Conservation (phyloP, 2,797 vertebrate genomes). For the Rhinella marina region DNA sequence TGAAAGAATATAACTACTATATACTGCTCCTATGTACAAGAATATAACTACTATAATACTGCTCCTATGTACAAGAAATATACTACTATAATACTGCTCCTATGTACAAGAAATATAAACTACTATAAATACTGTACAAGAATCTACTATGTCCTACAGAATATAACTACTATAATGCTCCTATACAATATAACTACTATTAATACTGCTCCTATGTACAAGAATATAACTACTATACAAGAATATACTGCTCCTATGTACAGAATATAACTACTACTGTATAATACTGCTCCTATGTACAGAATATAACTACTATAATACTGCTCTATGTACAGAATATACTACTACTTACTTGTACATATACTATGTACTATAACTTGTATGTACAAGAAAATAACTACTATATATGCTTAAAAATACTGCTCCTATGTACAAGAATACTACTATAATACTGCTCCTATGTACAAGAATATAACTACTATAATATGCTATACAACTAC, state of each 20-base stretch:
- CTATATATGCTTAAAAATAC: no score
- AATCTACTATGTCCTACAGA: no score
- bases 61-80: neutral
- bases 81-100: neutral
- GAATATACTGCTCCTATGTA: neutral
- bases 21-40: neutral
- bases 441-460: neutral
- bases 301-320: slow-evolving; percentile 1
- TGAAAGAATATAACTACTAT: neutral
- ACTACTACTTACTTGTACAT: no score
- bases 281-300: neutral
- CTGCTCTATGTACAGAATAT: neutral
- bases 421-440: neutral
- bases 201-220: neutral
- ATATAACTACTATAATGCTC: slow-evolving; percentile 2
- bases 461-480: neutral
- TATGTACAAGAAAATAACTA: neutral
- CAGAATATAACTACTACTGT: neutral
- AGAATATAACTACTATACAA: neutral
- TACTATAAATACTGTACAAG: neutral
- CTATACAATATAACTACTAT: neutral
- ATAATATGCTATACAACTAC: no score
- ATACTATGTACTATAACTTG: no score
- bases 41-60: neutral
- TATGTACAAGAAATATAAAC: slow-evolving; percentile 2